Evolutionary conservation across 1,140 invertebrate genomes (phyloP), one percentile per base, ranked within the genome.

Genomic region (Phymastichus coffea): DNA sequence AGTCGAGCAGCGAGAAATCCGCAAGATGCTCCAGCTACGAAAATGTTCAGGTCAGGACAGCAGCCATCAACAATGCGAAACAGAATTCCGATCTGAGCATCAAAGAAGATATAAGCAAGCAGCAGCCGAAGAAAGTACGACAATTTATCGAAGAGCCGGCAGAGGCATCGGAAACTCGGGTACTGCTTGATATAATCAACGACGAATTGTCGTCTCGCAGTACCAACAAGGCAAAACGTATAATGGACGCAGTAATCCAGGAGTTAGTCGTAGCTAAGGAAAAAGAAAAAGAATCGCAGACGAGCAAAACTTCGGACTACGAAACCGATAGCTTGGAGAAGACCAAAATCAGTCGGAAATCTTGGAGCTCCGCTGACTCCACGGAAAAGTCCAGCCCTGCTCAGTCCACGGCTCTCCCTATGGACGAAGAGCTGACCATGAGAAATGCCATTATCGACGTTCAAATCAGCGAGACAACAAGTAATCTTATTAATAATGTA

Each of bases 301-400:
- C 61, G 49, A n/a, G 60, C 20, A 22, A 80, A 44, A 8, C 63
- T 47, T 26, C 74, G 41, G 64, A 89, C 55, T 92, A 90, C 64
- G 90, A 93, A 67, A 86, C 88, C 1, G 90, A 93, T 63, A 93
- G 91, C 73, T 76, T 92, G 48, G 90, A 93, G 75, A 82, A 88
- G 63, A 74, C 81, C 2, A 84, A 81, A 55, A 75, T 70, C 47
- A 70, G 61, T 20, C 73, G 75, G 3, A 80, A 77, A n/a, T 81
- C 80, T 8, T 81, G 81, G 4, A 85, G 83, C 8, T 85, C 87
- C 0, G 84, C 85, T 0, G 86, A 28, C 10, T 56, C 89, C 17
- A 67, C 65, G 14, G 67, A 69, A 4, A 87, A 89, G 67, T 83
- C 87, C 0, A 88, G 85, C 68, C 87, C 88, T 2, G 85, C 84